Base-by-base conservation (phyloP, 2,888 invertebrate genomes). In the Hedya salicella region DNA sequence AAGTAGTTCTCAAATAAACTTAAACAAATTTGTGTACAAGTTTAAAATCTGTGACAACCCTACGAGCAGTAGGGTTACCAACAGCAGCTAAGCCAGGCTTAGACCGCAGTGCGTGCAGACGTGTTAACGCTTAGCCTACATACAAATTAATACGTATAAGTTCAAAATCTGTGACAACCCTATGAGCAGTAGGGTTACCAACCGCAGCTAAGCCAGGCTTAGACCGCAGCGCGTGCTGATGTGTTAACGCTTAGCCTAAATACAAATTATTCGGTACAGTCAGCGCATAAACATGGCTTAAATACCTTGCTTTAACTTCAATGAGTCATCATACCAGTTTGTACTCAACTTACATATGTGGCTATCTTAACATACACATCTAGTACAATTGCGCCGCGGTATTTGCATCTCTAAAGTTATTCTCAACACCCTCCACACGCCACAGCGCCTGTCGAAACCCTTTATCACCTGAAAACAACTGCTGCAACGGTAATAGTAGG, bases 111-210 rank as follows among this genome's bases (percentile, higher is more conserved):
- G 52, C 21, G 39, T 60, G 54, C 48, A 46, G 52, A 48, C 30
- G 56, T 61, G 65, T 62, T 68, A 70, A 69, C 42, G 56, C 67
- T 60, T 71, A 70, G 48, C 69, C 71, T 46, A 70, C 62, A 69
- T 71, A n/a, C n/a, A n/a, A n/a, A n/a, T n/a, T n/a, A 61, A n/a
- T n/a, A n/a, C n/a, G n/a, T n/a, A n/a, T n/a, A n/a, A n/a, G n/a
- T n/a, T n/a, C n/a, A n/a, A n/a, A 6, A 0, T 25, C 25, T 25
- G 25, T 40, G 60, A 1, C 53, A 61, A 66, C 66, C 66, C 66
- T 61, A 40, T 0, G 0, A 8, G 17, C 36, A 4, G 30, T 39
- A 53, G 60, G 60, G 44, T 40, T 59, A 60, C 66, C 60, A 66
- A 66, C 60, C 39, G 42, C 48, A 48, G 32, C 21, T 40, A 62